phyloP scores from a whole-genome alignment of 2,888 invertebrate genomes.

The Penaeus monodon region DNA sequence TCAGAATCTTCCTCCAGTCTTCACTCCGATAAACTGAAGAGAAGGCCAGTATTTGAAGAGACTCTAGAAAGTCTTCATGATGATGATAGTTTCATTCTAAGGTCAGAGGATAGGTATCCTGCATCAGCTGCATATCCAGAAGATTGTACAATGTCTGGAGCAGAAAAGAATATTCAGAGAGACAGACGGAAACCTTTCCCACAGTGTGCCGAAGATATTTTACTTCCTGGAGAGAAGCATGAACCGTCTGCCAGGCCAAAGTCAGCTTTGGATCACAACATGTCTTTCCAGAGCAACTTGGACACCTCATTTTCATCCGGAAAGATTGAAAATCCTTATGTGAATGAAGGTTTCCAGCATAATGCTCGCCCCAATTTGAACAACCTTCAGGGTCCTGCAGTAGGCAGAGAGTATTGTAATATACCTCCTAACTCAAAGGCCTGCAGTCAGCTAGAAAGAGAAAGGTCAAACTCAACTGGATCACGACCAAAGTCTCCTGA shows the following conservation, averaged over 20 bases:
- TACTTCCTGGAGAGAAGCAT: slow-evolving; percentile 60
- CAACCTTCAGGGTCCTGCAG: slow-evolving; percentile 29
- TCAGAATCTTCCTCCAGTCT: slow-evolving; percentile 49
- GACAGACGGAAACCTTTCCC: slow-evolving; percentile 58
- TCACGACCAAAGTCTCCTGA: slow-evolving; percentile 56
- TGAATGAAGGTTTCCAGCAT: slow-evolving; percentile 57
- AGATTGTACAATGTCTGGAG: slow-evolving; percentile 38
- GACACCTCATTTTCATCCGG: slow-evolving; percentile 42
- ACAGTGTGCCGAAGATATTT: slow-evolving; percentile 42
- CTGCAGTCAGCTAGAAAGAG: slow-evolving; percentile 36
- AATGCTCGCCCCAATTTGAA: slow-evolving; percentile 21
- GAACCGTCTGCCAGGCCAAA: slow-evolving; percentile 56
- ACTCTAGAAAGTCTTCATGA: slow-evolving; percentile 53
- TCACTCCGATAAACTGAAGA: slow-evolving; percentile 54
- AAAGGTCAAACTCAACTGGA: slow-evolving; percentile 51
- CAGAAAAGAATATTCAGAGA: slow-evolving; percentile 48
- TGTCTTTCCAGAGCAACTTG: slow-evolving; percentile 48
- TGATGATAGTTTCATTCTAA: slow-evolving; percentile 62
- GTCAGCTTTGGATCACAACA: slow-evolving; percentile 46
- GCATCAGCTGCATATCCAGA: slow-evolving; percentile 63
- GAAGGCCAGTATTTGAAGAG: slow-evolving; percentile 60
- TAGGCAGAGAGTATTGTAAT: slow-evolving; percentile 50
- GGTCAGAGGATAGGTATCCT: slow-evolving; percentile 64
- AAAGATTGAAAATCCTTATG: slow-evolving; percentile 54
- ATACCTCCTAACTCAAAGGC: slow-evolving; percentile 42